Evolutionary conservation across 2,888 invertebrate genomes (phyloP), one percentile per base, ranked within the genome.

Genomic region (Acanthosoma haemorrhoidale): DNA sequence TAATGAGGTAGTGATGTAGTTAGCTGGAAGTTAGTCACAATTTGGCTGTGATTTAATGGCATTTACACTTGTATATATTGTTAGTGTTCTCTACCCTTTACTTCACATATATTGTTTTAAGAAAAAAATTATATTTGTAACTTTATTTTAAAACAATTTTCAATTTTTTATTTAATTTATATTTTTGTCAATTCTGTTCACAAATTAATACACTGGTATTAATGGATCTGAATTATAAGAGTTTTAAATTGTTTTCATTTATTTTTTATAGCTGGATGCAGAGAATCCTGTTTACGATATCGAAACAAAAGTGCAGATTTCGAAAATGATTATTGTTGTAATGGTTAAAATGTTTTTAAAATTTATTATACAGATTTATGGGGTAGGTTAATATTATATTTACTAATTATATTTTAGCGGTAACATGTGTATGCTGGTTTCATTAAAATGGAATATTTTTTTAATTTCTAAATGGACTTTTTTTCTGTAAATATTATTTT

Each of bases 1-100:
- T 69, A 43, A 36, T 16, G 13, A 29, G 34, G 16, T 67, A 51
- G 67, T 13, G 15, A 59, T 69, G n/a, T 29, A 39, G 43, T 43
- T 43, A 29, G 39, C 5, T 41, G 69, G 16, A 58, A 64, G 60
- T 32, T 60, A 70, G 67, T 69, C 72, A 60, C 41, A 57, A 67
- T 70, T 69, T 70, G 72, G 72, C 72, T 72, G 72, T 72, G 72
- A 72, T 72, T 67, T 64, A 60, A 68, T 70, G 70, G 72, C 72
- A 72, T 72, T 72, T 72, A 72, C 60, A 68, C 21, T 51, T 72
- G 57, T 67, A 41, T n/a, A 38, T 64, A 38, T 31, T 43, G 16
- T 64, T 16, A 11, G 11, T 41, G 6, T 64, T 9, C 5, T 43
- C 29, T 64, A 8, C 43, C 13, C 13, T 39, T 6, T 64, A 15